phyloP scores from a whole-genome alignment of 2,888 invertebrate species.

The Caenorhabditis macrosperma region DNA sequence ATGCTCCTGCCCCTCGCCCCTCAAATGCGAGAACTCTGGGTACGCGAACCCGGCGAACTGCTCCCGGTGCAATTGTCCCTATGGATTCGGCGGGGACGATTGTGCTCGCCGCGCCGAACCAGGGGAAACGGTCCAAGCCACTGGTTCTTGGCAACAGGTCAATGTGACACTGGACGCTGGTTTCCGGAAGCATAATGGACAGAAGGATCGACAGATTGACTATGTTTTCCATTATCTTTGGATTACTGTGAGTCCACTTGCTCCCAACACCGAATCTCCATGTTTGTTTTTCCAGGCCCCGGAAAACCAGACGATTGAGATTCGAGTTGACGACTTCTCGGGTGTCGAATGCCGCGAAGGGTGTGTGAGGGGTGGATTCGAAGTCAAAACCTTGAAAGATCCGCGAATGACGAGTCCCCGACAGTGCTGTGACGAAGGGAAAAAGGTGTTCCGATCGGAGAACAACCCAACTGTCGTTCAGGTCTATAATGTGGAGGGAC shows the following conservation, averaged over 20 bases:
- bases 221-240: conserved; percentile 27
- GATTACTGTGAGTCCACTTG: conserved; percentile 12
- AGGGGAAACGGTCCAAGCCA: conserved; percentile 7
- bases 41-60: conserved; percentile 37
- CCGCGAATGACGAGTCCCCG: conserved; percentile 29
- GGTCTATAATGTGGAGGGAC: conserved; percentile 19
- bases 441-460: neutral
- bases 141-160: neutral
- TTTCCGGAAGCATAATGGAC: neutral
- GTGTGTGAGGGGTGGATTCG: neutral
- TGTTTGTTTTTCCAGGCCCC: conserved; percentile 31
- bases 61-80: conserved; percentile 36
- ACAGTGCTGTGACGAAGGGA: neutral
- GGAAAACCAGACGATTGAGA: conserved; percentile 4
- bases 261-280: neutral
- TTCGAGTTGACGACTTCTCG: neutral
- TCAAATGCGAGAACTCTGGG: conserved; percentile 25
- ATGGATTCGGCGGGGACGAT: conserved; percentile 26
- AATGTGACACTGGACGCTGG: conserved; percentile 21
- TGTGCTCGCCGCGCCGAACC: conserved; percentile 16
- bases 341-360: neutral
- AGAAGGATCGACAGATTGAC: neutral
- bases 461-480: conserved; percentile 33
- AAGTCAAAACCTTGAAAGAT: neutral
- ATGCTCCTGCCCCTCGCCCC: conserved; percentile 7